phyloP scores from a whole-genome alignment of 2,113 vertebrate species.

The Oxyura jamaicensis region DNA sequence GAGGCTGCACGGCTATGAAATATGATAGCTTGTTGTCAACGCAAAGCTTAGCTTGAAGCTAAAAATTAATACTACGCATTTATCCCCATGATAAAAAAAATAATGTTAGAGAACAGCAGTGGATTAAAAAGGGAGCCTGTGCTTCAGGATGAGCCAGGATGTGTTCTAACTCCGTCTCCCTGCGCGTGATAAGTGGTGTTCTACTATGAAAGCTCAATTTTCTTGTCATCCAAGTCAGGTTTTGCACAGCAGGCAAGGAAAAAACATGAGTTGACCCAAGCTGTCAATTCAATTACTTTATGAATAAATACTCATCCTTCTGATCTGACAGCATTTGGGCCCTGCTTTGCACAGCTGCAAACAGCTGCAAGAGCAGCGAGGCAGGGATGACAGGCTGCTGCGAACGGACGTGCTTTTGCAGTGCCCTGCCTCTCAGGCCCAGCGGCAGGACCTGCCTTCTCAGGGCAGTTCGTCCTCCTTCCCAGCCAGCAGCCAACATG shows the following conservation, averaged over 20 bases:
- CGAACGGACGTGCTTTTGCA: background rate
- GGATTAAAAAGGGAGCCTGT: background rate
- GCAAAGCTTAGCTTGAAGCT: background rate
- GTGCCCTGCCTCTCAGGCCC: accelerated
- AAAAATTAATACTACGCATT: background rate
- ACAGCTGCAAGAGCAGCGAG: background rate
- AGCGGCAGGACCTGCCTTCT: background rate
- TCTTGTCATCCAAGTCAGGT: background rate
- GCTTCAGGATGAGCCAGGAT: background rate
- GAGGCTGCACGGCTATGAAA: background rate
- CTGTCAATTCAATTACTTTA: background rate
- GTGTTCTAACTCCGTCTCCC: background rate
- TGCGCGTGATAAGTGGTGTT: background rate
- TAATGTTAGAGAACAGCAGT: background rate
- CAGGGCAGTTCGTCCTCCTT: background rate
- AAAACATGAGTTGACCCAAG: background rate
- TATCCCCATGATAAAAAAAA: background rate
- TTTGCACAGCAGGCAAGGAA: background rate
- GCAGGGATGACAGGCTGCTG: background rate
- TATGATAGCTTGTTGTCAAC: background rate
- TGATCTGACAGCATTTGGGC: background rate
- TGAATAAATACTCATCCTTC: background rate
- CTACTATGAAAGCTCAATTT: background rate
- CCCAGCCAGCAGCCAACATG: too few species aligned
- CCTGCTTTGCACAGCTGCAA: background rate